Conservation (phyloP, 2,888 invertebrate species). For the Griposia aprilina region DNA sequence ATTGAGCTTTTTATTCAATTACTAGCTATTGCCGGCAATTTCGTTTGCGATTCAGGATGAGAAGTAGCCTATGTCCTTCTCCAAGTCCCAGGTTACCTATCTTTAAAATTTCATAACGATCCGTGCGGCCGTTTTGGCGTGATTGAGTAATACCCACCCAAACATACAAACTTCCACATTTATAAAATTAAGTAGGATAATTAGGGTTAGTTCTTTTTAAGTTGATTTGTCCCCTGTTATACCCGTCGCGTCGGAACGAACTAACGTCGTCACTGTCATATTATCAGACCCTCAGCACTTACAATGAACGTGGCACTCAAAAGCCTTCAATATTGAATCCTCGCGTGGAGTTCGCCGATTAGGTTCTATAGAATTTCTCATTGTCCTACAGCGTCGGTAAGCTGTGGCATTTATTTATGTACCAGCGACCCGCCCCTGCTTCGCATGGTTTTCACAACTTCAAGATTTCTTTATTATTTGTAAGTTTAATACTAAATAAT, state of each 20-base stretch:
- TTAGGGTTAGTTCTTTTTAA: background rate
- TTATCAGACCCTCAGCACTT: background rate
- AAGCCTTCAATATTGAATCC: constrained; percentile 25
- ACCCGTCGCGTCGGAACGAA: background rate
- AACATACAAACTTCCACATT: background rate
- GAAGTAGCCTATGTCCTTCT: background rate
- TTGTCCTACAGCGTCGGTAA: background rate
- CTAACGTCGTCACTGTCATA: background rate
- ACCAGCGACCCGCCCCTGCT: background rate
- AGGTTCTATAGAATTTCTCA: constrained; percentile 3
- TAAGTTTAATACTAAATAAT: background rate
- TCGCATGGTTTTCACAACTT: background rate
- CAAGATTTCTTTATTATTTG: background rate
- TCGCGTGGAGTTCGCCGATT: constrained; percentile 19
- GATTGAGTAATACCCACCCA: background rate
- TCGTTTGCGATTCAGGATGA: background rate
- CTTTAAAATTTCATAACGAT: background rate
- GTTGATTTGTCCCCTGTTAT: background rate
- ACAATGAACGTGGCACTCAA: background rate
- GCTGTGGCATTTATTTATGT: background rate
- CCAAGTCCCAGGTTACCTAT: background rate
- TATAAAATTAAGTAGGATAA: background rate
- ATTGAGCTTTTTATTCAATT: background rate
- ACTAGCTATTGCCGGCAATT: background rate
- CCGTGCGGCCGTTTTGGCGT: background rate